Base-by-base conservation (phyloP, 2,113 vertebrate genomes). In the Engystomops pustulosus region DNA sequence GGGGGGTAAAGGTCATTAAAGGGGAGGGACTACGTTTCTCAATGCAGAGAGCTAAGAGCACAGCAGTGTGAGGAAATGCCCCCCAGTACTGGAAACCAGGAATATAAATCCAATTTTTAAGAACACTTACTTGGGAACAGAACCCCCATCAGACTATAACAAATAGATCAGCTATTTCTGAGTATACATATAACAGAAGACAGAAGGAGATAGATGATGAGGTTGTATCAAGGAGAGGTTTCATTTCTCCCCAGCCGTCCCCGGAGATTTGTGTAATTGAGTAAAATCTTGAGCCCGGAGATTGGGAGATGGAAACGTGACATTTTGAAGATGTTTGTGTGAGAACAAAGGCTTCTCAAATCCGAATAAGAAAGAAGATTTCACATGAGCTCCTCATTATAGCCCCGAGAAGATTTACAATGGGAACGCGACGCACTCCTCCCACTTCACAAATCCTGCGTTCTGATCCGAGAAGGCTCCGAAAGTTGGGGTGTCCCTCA, bases 241-340 rank as follows among this genome's bases (percentile, higher is more conserved):
- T 53, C 38, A 74, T 55, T 25, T 23, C 78, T 8, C 8, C 62
- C 12, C 49, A 58, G 18, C 74, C 47, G 14, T 78, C 49, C 84
- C 78, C 6, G 0, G 76, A 70, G 85, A 58, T 53, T 55, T 27
- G 20, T 15, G 1, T 71, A 70, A 75, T n/a, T 86, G 84, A 81
- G 80, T 77, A 79, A 86, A 68, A 67, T 79, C 74, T 72, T 34
- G 67, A 86, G 84, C 78, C 36, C 34, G 67, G 23, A 17, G 10
- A 41, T 72, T 53, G 47, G 68, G 68, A 71, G 84, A 53, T 60
- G 8, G 62, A 80, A 70, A 72, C 32, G 67, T 80, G 84, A 75
- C 84, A 60, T 38, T 58, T 34, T 55, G 58, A 76, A 75, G 65
- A 30, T 49, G 25, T 25, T 41, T 12, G 38, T 76, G 45, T 72